Base-by-base conservation (phyloP, 1,140 invertebrate genomes). In the Micrasema minimum region DNA sequence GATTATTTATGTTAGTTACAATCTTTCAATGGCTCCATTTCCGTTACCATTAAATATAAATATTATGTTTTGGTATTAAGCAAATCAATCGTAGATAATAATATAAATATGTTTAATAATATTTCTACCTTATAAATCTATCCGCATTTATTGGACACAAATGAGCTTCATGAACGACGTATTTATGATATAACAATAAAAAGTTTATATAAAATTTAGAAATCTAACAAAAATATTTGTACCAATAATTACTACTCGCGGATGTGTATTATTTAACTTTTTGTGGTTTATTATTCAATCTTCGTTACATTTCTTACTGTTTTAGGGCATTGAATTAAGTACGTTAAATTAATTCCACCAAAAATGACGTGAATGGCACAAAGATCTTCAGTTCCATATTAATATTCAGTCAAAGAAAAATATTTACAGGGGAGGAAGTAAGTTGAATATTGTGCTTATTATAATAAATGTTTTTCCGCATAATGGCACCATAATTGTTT, bases 161-260 rank as follows among this genome's bases (percentile, higher is more conserved):
- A 64, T 64, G 59, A 64, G 59, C 43, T 53, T 53, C 16, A 41
- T 59, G 7, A 46, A 64, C 22, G 43, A 64, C 11, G 31, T 57
- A 57, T 57, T 57, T 57, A 57, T 57, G 53, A 35, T 20, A 43
- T 41, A 59, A 59, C 55, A 59, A 59, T 59, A 41, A 59, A 59
- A 59, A 12, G 37, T 38, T 38, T 59, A 41, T 43, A 59, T 64
- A 64, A 64, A 64, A 64, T 64, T 45, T 64, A 45, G 59, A 64
- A 64, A 64, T 45, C 59, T 64, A 64, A 64, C 59, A 64, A 46
- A 64, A 46, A 45, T 64, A 45, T 64, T 64, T 61, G 57, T 61
- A 61, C 57, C 57, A 43, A 64, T 59, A 59, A 59, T 59, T 59
- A 59, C 55, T 59, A 59, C 6, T 11, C 16, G 10, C 12, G 55